A percentile compares a stretch with the other conserved stretches of the same genome.
Conservation (phyloP, 2,888 invertebrate species). For the Papilio demoleus region DNA sequence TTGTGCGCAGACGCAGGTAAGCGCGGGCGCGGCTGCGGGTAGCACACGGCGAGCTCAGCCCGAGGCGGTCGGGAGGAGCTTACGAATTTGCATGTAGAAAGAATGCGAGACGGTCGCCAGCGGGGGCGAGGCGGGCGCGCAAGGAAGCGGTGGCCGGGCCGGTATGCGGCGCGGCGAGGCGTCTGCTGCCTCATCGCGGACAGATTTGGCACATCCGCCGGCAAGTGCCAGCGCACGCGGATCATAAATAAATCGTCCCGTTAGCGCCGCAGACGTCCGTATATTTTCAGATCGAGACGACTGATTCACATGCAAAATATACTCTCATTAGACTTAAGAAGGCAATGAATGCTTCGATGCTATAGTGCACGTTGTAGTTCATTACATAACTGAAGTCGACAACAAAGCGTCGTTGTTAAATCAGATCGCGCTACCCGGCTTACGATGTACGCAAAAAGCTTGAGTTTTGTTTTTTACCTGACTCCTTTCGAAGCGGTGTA, state of each 20-base stretch:
- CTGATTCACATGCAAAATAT: slow-evolving; percentile 16
- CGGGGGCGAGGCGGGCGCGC: slow-evolving; percentile 3
- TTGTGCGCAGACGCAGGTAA: slow-evolving; percentile 62
- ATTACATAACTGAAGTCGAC: slow-evolving; percentile 62
- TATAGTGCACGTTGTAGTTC: slow-evolving; percentile 45
- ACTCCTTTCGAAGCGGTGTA: slow-evolving; percentile 60
- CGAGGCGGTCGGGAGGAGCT: slow-evolving; percentile 39
- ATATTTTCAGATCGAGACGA: slow-evolving; percentile 52
- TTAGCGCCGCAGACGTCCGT: slow-evolving; percentile 53
- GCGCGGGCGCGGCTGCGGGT: slow-evolving; percentile 57
- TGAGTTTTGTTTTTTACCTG: slow-evolving; percentile 74
- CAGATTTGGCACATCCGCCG: slow-evolving; percentile 82
- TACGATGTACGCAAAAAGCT: slow-evolving; percentile 74
- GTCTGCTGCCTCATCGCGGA: slow-evolving; percentile 79
- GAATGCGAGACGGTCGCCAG: slow-evolving; percentile 27
- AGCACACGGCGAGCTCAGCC: slow-evolving; percentile 49
- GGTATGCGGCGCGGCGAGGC: slow-evolving; percentile 73
- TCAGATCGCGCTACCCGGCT: slow-evolving; percentile 67
- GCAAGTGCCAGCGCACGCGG: slow-evolving; percentile 64
- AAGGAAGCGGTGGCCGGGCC: slow-evolving; percentile 67
- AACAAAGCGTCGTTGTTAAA: slow-evolving; percentile 64
- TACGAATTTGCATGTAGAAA: slow-evolving; percentile 32
- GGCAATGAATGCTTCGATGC: slow-evolving; percentile 37
- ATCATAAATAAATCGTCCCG: slow-evolving; percentile 73
- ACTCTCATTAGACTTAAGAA: neutral